phyloP scores from a whole-genome alignment of 2,888 invertebrate species.

The Phanerotoma sp. region DNA sequence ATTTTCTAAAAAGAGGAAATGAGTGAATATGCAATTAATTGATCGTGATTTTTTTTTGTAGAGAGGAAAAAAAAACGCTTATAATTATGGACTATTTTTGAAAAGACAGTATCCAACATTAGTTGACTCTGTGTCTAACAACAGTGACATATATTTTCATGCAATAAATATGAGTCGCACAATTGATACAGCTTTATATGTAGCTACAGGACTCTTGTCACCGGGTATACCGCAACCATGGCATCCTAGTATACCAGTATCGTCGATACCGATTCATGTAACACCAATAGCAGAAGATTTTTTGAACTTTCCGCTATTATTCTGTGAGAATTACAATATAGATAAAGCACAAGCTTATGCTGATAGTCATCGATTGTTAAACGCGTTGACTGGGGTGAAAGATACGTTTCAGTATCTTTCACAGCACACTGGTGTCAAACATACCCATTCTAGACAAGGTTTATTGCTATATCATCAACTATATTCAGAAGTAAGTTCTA shows the following conservation, averaged over 20 bases:
- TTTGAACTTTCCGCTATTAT: not conserved
- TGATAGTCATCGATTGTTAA: not conserved
- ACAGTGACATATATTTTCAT: conserved; percentile 6
- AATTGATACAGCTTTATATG: conserved; percentile 19
- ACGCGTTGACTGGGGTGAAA: not conserved
- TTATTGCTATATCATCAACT: conserved; percentile 16
- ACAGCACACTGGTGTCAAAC: conserved; percentile 14
- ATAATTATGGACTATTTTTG: conserved; percentile 10
- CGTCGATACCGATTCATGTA: conserved; percentile 16
- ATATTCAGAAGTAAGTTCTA: conserved; percentile 6
- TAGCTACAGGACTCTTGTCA: conserved; percentile 22
- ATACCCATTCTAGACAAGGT: conserved; percentile 6
- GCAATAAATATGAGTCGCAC: conserved; percentile 3
- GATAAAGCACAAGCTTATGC: not conserved
- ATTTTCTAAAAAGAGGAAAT: too few species aligned
- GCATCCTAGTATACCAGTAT: conserved; percentile 19
- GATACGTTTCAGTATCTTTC: not conserved
- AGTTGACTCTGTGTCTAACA: not conserved
- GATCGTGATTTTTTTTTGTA: not conserved
- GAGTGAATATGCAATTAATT: not conserved
- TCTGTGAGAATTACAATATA: conserved; percentile 16
- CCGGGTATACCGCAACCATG: conserved; percentile 12
- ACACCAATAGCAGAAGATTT: conserved; percentile 10
- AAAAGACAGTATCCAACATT: conserved; percentile 1
- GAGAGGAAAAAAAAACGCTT: conserved; percentile 14